Percentiles rank a stretch among this genome's conserved stretches.
Conservation (phyloP, 2,888 invertebrate species). For the Dasysyrphus tricinctus region DNA sequence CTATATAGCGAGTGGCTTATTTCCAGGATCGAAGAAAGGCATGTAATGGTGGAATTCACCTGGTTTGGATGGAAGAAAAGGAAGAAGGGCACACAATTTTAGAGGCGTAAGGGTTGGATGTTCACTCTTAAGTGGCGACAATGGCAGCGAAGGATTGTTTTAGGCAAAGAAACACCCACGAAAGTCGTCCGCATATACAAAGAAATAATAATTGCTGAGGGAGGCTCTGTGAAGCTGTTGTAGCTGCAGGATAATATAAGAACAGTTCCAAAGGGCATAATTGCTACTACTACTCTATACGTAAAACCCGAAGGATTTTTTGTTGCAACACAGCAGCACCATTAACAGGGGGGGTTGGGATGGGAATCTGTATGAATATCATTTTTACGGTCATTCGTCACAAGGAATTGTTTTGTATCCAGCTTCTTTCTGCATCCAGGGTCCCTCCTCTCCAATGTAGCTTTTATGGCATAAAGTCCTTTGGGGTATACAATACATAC, state of each 20-base stretch:
- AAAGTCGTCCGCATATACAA: constrained; percentile 53
- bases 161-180: constrained; percentile 65
- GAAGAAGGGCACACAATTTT: constrained; percentile 6
- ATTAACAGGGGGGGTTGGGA: background rate
- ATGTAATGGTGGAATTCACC: constrained; percentile 31
- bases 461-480: constrained; percentile 30
- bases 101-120: constrained; percentile 26
- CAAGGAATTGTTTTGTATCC: constrained; percentile 57
- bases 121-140: constrained; percentile 42
- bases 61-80: background rate
- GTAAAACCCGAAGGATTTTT: constrained; percentile 64
- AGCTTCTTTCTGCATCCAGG: constrained; percentile 19
- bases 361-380: constrained; percentile 62
- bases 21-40: background rate
- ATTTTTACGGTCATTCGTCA: constrained; percentile 76
- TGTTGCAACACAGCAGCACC: constrained; percentile 43
- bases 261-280: constrained; percentile 75
- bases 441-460: constrained; percentile 26
- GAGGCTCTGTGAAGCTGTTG: constrained; percentile 37
- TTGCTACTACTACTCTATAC: constrained; percentile 68
- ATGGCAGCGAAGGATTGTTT: constrained; percentile 62
- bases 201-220: constrained; percentile 71
- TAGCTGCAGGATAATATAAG: constrained; percentile 62
- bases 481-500: constrained; percentile 5
- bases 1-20: constrained; percentile 44